A percentile compares a stretch with the other conserved stretches of the same genome.
Conservation (phyloP, 2,113 vertebrate genomes). For the Probosciger aterrimus region DNA sequence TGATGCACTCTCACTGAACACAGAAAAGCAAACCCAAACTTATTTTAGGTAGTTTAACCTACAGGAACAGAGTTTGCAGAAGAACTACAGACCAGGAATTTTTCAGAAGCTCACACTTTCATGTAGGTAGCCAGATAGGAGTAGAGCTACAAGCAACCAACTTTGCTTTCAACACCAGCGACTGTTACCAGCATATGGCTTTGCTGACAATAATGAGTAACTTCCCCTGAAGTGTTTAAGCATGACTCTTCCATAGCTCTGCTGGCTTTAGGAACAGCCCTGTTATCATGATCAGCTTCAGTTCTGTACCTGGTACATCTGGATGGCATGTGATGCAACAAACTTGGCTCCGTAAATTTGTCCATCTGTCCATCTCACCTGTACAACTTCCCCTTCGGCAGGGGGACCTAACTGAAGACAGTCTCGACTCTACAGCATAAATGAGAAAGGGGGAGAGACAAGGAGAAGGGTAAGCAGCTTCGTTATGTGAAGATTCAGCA, state of each 20-base stretch:
- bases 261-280: background rate
- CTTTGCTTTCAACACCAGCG: background rate
- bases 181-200: background rate
- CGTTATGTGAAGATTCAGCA: background rate
- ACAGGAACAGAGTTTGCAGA: background rate
- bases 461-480: background rate
- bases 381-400: conserved; percentile 85
- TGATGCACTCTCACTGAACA: background rate
- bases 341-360: conserved; percentile 95
- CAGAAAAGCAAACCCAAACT: background rate
- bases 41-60: background rate
- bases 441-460: background rate
- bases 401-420: conserved; percentile 89
- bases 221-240: background rate
- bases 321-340: conserved; percentile 90
- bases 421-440: conserved; percentile 84
- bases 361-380: conserved; percentile 96
- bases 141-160: background rate
- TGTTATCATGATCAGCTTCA: background rate
- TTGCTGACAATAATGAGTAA: background rate
- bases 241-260: background rate
- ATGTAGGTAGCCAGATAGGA: background rate
- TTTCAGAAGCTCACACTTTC: background rate
- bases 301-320: conserved; percentile 91
- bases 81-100: background rate